Percentiles rank a stretch among this genome's conserved stretches.
These are phyloP conservation scores for Brachystomella parvula DNA, from an alignment of 1,140 invertebrate genomes.

Conservation along the genomic window DNA sequence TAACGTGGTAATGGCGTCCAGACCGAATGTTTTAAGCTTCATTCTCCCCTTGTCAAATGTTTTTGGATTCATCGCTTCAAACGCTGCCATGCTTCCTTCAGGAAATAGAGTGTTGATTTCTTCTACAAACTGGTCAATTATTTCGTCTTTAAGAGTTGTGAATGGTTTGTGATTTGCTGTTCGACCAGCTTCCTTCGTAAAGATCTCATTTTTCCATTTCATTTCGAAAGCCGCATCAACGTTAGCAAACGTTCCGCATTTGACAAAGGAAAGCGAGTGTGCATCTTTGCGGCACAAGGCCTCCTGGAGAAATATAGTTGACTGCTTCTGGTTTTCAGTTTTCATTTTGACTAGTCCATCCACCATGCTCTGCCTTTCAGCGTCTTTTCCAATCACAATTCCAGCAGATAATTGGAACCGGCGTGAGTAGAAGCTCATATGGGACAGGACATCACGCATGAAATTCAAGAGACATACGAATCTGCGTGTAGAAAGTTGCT, in stretches of 20 bases:
- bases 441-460: constrained; percentile 1
- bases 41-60: too few species aligned
- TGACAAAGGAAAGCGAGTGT: neutral
- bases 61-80: neutral
- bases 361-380: neutral
- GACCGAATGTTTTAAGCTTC: too few species aligned
- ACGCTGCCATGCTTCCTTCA: neutral
- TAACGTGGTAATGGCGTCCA: too few species aligned
- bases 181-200: neutral
- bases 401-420: neutral
- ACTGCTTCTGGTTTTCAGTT: neutral
- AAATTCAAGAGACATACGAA: neutral
- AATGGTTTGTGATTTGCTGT: neutral
- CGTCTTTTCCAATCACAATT: constrained; percentile 9
- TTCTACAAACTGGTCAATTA: neutral
- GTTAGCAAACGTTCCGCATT: neutral
- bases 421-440: neutral
- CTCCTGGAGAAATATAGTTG: neutral
- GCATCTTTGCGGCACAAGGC: neutral
- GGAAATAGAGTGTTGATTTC: neutral
- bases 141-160: neutral
- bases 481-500: neutral
- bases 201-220: neutral
- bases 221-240: neutral
- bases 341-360: neutral